Evolutionary conservation across 2,888 invertebrate species (phyloP).

Genomic region (Nomada ruficornis): DNA sequence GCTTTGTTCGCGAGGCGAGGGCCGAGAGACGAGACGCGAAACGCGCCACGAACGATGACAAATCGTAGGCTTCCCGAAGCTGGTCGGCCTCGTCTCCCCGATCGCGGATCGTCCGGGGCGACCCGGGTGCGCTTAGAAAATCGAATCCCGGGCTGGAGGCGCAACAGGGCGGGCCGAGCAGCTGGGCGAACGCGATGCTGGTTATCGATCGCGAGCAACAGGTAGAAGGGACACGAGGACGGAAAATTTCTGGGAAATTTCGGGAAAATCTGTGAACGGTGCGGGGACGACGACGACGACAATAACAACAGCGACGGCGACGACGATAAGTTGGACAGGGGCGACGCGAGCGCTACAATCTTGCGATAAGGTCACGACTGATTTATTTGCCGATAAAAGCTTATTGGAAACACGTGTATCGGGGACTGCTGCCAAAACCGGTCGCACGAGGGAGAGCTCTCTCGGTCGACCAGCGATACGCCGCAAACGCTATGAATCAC

Average conservation of each 20-base stretch:
- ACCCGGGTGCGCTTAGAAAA: too few relatives aligned
- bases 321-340: too few relatives aligned
- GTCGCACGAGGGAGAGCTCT: slow-evolving; percentile 66
- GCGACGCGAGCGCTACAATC: slow-evolving; percentile 77
- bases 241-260: too few relatives aligned
- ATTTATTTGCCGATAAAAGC: slow-evolving; percentile 81
- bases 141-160: too few relatives aligned
- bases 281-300: background rate
- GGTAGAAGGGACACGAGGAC: too few relatives aligned
- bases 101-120: too few relatives aligned
- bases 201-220: too few relatives aligned
- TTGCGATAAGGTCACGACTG: slow-evolving; percentile 78
- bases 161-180: too few relatives aligned
- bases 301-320: too few relatives aligned
- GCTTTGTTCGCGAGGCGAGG: slow-evolving; percentile 12
- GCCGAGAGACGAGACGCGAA: background rate
- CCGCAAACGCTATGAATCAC: slow-evolving; percentile 73
- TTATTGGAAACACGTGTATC: slow-evolving; percentile 81
- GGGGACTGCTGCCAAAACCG: slow-evolving; percentile 78
- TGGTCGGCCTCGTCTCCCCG: too few relatives aligned
- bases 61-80: slow-evolving; percentile 31
- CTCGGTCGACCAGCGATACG: slow-evolving; percentile 37
- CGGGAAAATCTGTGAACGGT: background rate
- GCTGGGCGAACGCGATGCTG: too few relatives aligned
- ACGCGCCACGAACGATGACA: background rate